Conservation (phyloP, 2,888 invertebrate genomes). For the Yponomeuta malinellus region DNA sequence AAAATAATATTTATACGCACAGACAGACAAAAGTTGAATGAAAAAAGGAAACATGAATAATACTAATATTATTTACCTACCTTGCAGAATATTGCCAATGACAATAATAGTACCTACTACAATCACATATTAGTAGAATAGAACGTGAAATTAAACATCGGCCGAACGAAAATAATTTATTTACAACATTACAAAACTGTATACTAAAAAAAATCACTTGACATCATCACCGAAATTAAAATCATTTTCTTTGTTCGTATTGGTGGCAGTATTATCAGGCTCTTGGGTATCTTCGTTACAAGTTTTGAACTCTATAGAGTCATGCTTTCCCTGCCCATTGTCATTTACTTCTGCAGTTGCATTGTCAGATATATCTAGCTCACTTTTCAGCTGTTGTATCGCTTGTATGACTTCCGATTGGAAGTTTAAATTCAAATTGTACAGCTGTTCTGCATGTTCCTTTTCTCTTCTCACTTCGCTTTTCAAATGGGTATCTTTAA, state of each 20-base stretch:
- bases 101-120: too few species aligned
- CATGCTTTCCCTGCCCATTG: neutral
- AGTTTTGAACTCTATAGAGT: conserved; percentile 6
- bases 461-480: conserved; percentile 60
- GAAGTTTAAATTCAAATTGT: conserved; percentile 66
- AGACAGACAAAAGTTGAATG: too few species aligned
- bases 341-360: conserved; percentile 34
- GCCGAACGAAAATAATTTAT: neutral
- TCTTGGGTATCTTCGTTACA: neutral
- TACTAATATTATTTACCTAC: too few species aligned
- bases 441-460: conserved; percentile 64
- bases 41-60: too few species aligned
- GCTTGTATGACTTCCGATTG: conserved; percentile 65
- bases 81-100: too few species aligned
- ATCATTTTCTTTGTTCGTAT: neutral
- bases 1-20: too few species aligned
- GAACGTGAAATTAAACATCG: too few species aligned
- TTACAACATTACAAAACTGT: neutral
- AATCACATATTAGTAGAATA: too few species aligned
- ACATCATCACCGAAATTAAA: neutral
- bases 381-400: conserved; percentile 60
- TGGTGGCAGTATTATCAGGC: neutral
- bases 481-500: conserved; percentile 59
- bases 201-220: too few species aligned
- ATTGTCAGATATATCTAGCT: conserved; percentile 56